Percentiles rank a stretch among this genome's conserved stretches.
Evolutionary conservation across 92 coral and sea anemone species (phyloP).

Genomic region (Actinernus sp.): DNA sequence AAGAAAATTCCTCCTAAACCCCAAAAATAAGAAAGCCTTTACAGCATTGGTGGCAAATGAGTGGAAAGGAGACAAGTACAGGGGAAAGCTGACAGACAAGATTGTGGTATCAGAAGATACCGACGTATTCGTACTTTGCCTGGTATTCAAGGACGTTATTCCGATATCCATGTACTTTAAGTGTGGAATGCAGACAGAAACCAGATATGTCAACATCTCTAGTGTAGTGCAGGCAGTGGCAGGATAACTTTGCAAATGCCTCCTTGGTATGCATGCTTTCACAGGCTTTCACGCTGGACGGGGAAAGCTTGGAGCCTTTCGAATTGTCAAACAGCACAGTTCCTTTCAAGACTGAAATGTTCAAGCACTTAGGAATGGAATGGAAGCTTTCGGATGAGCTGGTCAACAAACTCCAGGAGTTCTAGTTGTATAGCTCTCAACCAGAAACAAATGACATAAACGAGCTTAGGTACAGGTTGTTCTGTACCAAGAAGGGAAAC

Average conservation of each 20-base stretch:
- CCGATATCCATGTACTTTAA: conserved; percentile 29
- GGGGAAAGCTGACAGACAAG: conserved; percentile 28
- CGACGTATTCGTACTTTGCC: conserved; percentile 39
- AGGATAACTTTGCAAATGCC: conserved; percentile 28
- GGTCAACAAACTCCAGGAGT: conserved; percentile 32
- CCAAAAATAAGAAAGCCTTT: conserved; percentile 61
- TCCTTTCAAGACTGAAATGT: conserved; percentile 39
- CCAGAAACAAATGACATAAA: conserved; percentile 35
- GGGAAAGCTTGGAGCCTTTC: conserved; percentile 37
- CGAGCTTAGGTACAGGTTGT: conserved; percentile 44
- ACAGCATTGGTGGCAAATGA: conserved; percentile 45
- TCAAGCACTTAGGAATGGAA: conserved; percentile 23
- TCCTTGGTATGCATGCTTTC: conserved; percentile 64
- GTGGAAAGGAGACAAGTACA: conserved; percentile 12
- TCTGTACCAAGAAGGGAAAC: conserved; percentile 48
- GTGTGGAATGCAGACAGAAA: conserved; percentile 47
- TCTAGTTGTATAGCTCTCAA: conserved; percentile 10
- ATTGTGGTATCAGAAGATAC: conserved; percentile 48
- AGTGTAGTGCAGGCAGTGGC: conserved; percentile 43
- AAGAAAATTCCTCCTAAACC: conserved; percentile 56
- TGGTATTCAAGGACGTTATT: conserved; percentile 19
- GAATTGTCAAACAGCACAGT: conserved; percentile 25
- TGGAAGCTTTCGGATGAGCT: conserved; percentile 28
- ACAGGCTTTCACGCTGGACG: conserved; percentile 71
- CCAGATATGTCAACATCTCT: conserved; percentile 39